Conservation (phyloP, 2,113 vertebrate species). For the Suncus etruscus region DNA sequence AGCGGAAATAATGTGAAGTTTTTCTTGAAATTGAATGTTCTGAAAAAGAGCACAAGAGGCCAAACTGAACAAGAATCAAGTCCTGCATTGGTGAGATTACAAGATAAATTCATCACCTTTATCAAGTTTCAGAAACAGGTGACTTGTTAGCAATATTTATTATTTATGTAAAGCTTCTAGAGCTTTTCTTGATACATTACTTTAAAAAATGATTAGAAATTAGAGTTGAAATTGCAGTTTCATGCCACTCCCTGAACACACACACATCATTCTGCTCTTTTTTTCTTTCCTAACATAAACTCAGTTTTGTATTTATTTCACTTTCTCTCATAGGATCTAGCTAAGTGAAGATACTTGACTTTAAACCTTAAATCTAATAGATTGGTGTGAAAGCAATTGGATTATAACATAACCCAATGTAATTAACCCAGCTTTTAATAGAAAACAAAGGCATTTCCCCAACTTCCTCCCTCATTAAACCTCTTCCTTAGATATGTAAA, state of each 20-base stretch:
- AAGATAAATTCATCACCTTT: slow-evolving; percentile 15
- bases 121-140: slow-evolving; percentile 11
- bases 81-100: background rate
- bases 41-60: slow-evolving; percentile 15
- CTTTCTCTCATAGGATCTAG: background rate
- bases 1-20: slow-evolving; percentile 63
- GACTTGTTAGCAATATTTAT: background rate
- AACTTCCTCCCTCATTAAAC: no score
- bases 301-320: background rate
- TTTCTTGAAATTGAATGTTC: slow-evolving; percentile 29
- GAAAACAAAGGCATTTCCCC: no score
- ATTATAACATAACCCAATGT: no score
- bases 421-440: no score
- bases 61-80: background rate
- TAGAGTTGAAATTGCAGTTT: background rate
- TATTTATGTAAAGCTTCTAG: background rate
- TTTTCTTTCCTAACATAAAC: background rate
- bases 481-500: no score
- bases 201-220: background rate
- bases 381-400: background rate
- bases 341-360: background rate
- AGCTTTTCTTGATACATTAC: slow-evolving; percentile 5
- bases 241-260: background rate
- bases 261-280: background rate
- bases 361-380: background rate